phyloP scores from a whole-genome alignment of 2,797 vertebrate species.

The Odontamblyopus rebecca region DNA sequence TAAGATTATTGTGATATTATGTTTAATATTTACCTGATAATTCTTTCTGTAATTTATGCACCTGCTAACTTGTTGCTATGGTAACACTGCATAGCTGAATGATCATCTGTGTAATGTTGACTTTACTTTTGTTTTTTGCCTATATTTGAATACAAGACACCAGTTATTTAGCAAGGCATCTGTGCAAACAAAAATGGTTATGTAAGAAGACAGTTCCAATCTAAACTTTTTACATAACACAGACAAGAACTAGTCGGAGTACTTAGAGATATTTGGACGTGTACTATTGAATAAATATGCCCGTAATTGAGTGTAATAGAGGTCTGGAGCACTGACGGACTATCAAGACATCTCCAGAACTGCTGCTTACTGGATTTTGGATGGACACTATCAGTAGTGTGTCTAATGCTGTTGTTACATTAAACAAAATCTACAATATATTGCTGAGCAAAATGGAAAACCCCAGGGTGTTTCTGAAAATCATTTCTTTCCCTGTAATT shows the following conservation, averaged over 20 bases:
- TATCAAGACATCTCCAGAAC: constrained; percentile 14
- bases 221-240: constrained; percentile 3
- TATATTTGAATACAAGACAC: neutral
- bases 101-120: constrained; percentile 13
- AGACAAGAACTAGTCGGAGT: constrained; percentile 2
- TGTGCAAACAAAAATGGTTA: constrained; percentile 5
- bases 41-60: constrained; percentile 1
- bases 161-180: constrained; percentile 6
- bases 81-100: constrained; percentile 2
- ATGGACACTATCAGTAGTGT: neutral
- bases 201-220: constrained; percentile 9
- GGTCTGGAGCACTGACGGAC: constrained; percentile 1
- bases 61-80: constrained; percentile 7
- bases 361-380: constrained; percentile 1
- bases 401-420: neutral
- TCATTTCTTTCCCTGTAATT: too few species aligned
- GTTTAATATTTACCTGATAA: neutral
- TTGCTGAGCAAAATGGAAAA: neutral
- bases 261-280: constrained; percentile 1
- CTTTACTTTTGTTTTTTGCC: neutral
- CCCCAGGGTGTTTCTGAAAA: too few species aligned
- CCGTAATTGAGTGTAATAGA: neutral
- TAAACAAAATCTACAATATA: neutral
- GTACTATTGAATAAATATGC: constrained; percentile 6
- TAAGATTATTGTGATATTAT: neutral